Evolutionary conservation across 53 echinoderm and acorn worm genomes (phyloP).

Genomic region (Hippasteria phrygiana): DNA sequence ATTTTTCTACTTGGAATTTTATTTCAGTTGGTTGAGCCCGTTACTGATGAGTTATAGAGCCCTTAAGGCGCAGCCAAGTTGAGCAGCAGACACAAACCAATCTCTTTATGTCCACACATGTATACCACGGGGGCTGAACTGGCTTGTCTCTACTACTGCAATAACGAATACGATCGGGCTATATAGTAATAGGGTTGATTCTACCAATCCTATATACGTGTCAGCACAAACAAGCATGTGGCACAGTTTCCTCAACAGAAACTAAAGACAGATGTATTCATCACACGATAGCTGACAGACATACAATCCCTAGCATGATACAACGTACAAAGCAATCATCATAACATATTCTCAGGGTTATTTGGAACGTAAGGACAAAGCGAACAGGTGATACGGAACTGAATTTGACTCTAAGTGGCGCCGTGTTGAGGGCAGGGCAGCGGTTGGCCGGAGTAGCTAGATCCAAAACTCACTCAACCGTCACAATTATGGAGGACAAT

Average conservation of each 20-base stretch:
- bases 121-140: neutral
- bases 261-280: neutral
- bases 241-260: neutral
- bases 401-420: constrained; percentile 6
- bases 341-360: constrained; percentile 19
- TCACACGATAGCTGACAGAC: neutral
- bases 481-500: neutral
- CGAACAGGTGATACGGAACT: constrained; percentile 3
- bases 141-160: neutral
- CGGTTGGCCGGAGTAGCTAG: neutral
- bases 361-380: neutral
- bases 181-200: neutral
- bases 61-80: neutral
- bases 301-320: neutral
- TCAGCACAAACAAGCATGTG: neutral
- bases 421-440: neutral
- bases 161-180: neutral
- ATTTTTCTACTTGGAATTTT: neutral
- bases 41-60: constrained; percentile 5
- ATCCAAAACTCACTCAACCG: neutral
- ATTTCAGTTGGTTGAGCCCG: neutral
- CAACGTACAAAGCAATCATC: constrained; percentile 13
- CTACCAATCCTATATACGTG: neutral
- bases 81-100: constrained; percentile 26
- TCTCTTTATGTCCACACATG: constrained; percentile 41